Conservation (phyloP, 2,888 invertebrate species). For the Mamestra brassicae region DNA sequence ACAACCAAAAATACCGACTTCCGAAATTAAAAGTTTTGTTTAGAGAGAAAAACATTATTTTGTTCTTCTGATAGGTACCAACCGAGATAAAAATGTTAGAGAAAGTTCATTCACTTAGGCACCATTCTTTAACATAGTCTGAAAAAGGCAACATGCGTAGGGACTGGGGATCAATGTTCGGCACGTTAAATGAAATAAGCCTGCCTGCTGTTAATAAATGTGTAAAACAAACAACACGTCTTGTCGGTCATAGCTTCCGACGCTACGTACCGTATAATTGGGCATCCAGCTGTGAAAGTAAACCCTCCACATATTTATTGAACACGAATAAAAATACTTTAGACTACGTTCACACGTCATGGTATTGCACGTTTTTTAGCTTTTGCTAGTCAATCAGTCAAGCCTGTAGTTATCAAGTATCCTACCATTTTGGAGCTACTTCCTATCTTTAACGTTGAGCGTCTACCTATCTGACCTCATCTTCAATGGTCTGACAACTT, state of each 20-base stretch:
- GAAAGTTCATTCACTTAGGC: neutral
- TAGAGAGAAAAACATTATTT: neutral
- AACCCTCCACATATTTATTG: constrained; percentile 20
- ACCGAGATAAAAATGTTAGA: neutral
- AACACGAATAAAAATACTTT: constrained; percentile 27
- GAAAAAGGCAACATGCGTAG: neutral
- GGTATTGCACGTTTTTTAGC: neutral
- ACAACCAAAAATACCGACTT: too few relatives aligned
- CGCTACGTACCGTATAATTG: constrained; percentile 24
- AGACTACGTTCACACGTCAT: neutral
- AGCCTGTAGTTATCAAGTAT: neutral
- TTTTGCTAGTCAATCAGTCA: neutral
- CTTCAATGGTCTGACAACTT: neutral
- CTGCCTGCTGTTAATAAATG: neutral
- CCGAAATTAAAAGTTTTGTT: neutral
- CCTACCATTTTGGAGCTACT: neutral
- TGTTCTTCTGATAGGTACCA: neutral
- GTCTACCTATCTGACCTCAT: too few relatives aligned
- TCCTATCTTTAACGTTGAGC: too few relatives aligned
- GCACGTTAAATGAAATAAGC: neutral
- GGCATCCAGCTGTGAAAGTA: constrained; percentile 40
- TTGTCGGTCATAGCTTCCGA: constrained; percentile 18
- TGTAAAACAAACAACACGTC: constrained; percentile 21
- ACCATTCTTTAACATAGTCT: neutral
- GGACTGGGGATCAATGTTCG: neutral